Evolutionary conservation across 2,888 invertebrate species (phyloP), one percentile per base, ranked within the genome.

Genomic region (Mimumesa dahlbomi): DNA sequence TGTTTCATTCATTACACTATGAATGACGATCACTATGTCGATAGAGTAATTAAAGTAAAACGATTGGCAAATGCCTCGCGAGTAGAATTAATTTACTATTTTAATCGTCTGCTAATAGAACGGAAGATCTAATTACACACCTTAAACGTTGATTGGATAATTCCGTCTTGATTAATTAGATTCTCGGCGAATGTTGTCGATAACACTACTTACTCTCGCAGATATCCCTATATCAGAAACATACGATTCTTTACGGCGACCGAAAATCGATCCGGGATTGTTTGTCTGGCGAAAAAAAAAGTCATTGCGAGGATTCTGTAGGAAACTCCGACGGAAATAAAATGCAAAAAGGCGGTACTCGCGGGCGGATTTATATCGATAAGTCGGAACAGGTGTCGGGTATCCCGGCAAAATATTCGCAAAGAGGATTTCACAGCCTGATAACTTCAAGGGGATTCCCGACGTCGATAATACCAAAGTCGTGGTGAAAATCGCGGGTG

Each of bases 381-480:
- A 71, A 71, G 54, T 69, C 57, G 49, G 57, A 67, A 72, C 75
- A 75, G 64, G 72, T 70, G 66, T 75, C 64, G 64, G 61, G 40
- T 56, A 56, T 68, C 61, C 56, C 34, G 48, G 59, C 45, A 46
- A 69, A 69, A 72, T 77, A 77, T 75, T 65, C 64, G 64, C 21
- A 45, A 53, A 62, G 56, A 67, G 66, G 69, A 75, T 77, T 77
- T 72, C 45, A 50, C 66, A 46, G 38, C 9, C 50, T 61, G 69
- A 59, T 59, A 72, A 67, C 53, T 72, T 18, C 38, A 62, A 57
- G 48, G 45, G 61, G 48, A 63, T 74, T 65, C 36, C 38, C 38
- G 38, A 31, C 36, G 9, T 18, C 36, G 42, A 49, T 65, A 61
- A 67, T 57, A 48, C 43, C 31, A 13, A 38, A 67, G 42, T 43